Base-by-base conservation (phyloP, 1,140 invertebrate species). In the Drosophila erecta region DNA sequence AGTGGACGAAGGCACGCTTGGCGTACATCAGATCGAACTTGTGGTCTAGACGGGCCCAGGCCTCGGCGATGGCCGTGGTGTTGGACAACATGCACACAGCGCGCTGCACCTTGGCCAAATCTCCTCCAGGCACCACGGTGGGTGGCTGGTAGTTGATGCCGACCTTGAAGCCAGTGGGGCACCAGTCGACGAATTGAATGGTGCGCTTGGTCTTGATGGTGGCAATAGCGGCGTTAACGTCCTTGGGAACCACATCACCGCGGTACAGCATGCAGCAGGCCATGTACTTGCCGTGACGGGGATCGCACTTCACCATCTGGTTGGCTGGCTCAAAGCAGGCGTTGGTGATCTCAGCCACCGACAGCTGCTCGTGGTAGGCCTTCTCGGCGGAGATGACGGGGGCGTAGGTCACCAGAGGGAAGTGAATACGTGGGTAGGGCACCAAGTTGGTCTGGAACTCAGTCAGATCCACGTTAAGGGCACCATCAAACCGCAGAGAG, bases 231-330 rank as follows among this genome's bases (percentile, higher is more conserved):
- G 96, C 95, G 90, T 97, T 96, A 12, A 97, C 96, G 79, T 96
- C 96, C 93, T 96, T 96, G 57, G 96, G 95, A 3, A 96, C 95
- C 40, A 96, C 95, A 91, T 96, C 95, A 70, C 95, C 95, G 74
- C 95, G 93, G 93, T 96, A 96, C 90, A 96, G 92, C 94, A 96
- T 95, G 94, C 96, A 95, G 93, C 96, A 97, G 20, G 96, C 96
- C 97, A 98, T 97, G 94, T 97, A 98, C 91, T 98, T 97, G 70
- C 97, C 97, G 92, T 96, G 95, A 79, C 96, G 94, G 10, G 97
- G 97, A 92, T 97, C 96, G 92, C 97, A 97, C 92, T 97, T 98
- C n/a, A 98, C 96, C 97, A 98, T 97, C 94, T 97, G 97, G 93
- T 97, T 98, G 81, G 95, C 95, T 38, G 96, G 96, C 92, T 97